phyloP scores from a whole-genome alignment of 1,140 invertebrate species.

The Bombus confusus region DNA sequence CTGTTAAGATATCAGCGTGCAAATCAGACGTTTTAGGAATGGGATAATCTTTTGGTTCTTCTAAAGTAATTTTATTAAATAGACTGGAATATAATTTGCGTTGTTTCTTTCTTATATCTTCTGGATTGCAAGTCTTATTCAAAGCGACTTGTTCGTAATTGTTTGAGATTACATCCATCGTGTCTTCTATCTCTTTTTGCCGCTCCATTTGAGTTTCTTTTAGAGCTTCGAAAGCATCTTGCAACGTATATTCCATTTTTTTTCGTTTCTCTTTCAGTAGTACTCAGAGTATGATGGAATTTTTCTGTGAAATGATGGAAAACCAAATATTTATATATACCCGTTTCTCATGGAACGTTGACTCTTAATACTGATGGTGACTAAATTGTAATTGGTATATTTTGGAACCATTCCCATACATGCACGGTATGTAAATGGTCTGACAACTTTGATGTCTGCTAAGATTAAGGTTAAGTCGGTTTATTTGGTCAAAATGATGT shows the following conservation, averaged over 20 bases:
- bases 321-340: neutral
- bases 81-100: slow-evolving; percentile 57
- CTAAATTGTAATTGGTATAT: neutral
- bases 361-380: neutral
- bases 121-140: neutral
- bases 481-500: neutral
- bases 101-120: slow-evolving; percentile 66
- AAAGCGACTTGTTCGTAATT: slow-evolving; percentile 52
- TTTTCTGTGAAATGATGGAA: neutral
- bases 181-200: slow-evolving; percentile 61
- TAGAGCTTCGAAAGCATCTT: slow-evolving; percentile 69
- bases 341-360: neutral
- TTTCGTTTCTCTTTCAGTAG: neutral
- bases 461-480: slow-evolving; percentile 5
- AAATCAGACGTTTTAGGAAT: slow-evolving; percentile 68
- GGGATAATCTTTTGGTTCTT: slow-evolving; percentile 67
- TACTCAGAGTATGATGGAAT: neutral
- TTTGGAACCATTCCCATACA: neutral
- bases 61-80: slow-evolving; percentile 46
- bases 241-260: slow-evolving; percentile 66
- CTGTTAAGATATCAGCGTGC: slow-evolving; percentile 52
- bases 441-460: neutral
- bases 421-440: neutral
- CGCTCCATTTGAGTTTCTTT: slow-evolving; percentile 56
- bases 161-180: slow-evolving; percentile 61